These are phyloP conservation scores for Morus bassanus DNA, from an alignment of 2,797 vertebrate genomes.

Conservation along the genomic window DNA sequence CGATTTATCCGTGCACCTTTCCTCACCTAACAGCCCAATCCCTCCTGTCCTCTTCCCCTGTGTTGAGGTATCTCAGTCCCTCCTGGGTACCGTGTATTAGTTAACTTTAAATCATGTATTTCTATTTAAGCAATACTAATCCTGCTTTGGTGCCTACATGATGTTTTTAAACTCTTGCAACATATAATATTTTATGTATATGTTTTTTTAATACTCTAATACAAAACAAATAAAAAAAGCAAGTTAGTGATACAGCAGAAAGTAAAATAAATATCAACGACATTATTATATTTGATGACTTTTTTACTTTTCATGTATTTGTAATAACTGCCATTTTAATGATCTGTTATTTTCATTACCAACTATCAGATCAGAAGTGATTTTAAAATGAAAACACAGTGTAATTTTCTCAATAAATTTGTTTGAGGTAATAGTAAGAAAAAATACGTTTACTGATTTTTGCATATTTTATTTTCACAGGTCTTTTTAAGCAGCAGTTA, in stretches of 20 bases:
- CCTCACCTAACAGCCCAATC: neutral
- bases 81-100: neutral
- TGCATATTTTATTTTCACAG: neutral
- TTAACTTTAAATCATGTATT: neutral
- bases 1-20: fast-evolving
- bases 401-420: neutral
- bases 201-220: conserved; percentile 6
- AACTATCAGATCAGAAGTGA: neutral
- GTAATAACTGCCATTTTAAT: conserved; percentile 24
- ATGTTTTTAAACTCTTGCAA: neutral
- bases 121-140: neutral
- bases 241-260: neutral
- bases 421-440: neutral
- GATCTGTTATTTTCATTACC: conserved; percentile 17
- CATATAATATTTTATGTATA: neutral
- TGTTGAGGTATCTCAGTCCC: neutral
- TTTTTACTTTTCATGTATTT: neutral
- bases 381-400: conserved; percentile 1
- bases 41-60: neutral
- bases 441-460: neutral
- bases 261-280: neutral
- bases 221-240: neutral
- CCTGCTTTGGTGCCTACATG: neutral
- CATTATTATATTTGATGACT: conserved; percentile 4
- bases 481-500: neutral